A percentile compares a stretch with the other conserved stretches of the same genome.
phyloP scores from a whole-genome alignment of 1,140 invertebrate species.

The Pemphigus obesinymphae region DNA sequence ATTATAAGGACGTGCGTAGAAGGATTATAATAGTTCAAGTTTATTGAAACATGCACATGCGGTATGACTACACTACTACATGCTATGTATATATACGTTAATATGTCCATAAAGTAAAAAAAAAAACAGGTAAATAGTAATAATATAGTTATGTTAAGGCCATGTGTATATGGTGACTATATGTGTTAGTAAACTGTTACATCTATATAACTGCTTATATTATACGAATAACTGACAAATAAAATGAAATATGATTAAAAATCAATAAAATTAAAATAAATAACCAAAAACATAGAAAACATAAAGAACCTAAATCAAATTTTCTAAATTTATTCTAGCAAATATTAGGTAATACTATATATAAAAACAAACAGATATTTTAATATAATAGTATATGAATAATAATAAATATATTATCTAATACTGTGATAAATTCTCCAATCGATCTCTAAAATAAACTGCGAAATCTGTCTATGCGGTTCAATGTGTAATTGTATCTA shows the following conservation, averaged over 20 bases:
- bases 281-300: too few species aligned
- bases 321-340: too few species aligned
- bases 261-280: too few species aligned
- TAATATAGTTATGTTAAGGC: conserved; percentile 17
- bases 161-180: conserved; percentile 35
- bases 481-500: neutral
- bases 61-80: neutral
- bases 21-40: neutral
- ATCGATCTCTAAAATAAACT: neutral
- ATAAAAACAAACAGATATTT: neutral
- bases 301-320: neutral
- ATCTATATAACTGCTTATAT: neutral
- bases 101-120: neutral
- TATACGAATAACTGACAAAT: neutral
- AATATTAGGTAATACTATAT: too few species aligned
- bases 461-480: neutral
- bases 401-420: neutral
- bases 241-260: too few species aligned
- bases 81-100: too few species aligned
- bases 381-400: neutral
- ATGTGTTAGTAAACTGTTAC: conserved; percentile 18
- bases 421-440: neutral
- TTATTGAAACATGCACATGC: neutral
- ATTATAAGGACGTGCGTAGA: too few species aligned
- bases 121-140: neutral